Evolutionary conservation across 2,113 vertebrate genomes (phyloP).

Genomic region (Budorcas taxicolor): DNA sequence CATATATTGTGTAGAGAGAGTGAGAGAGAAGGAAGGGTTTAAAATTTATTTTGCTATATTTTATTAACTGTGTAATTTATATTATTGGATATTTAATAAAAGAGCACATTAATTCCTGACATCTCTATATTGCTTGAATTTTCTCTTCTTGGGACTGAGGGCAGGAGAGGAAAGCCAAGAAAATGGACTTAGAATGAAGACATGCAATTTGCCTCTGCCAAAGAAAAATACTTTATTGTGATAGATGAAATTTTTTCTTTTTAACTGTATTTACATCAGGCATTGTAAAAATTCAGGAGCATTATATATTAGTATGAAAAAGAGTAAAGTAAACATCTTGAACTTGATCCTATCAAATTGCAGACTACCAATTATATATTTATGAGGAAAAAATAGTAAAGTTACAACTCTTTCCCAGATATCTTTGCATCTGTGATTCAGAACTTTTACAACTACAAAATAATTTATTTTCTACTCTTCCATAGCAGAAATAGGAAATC

Average conservation of each 20-base stretch:
- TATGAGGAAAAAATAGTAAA: conserved; percentile 39
- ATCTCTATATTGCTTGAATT: not conserved
- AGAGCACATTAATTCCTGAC: not conserved
- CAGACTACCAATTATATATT: conserved; percentile 23
- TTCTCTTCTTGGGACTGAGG: not conserved
- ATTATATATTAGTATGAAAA: not conserved
- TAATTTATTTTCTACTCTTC: conserved; percentile 42
- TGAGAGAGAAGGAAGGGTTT: not conserved
- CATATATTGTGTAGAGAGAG: not conserved
- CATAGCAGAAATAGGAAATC: conserved; percentile 37
- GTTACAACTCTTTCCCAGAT: conserved; percentile 2
- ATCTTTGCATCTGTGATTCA: conserved; percentile 47
- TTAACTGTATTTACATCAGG: conserved; percentile 14
- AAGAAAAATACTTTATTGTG: not conserved
- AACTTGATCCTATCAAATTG: conserved; percentile 31
- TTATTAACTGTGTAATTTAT: not conserved
- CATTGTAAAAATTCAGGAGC: not conserved
- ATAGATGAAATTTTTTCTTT: not conserved
- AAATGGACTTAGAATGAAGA: not conserved
- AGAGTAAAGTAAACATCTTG: not conserved
- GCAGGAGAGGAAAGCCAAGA: not conserved
- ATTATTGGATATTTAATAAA: not conserved
- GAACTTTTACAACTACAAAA: conserved; percentile 22
- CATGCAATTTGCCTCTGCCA: not conserved
- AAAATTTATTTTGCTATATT: not conserved